Base-by-base conservation (phyloP, 2,888 invertebrate genomes). In the Archaeoteleia sp. region DNA sequence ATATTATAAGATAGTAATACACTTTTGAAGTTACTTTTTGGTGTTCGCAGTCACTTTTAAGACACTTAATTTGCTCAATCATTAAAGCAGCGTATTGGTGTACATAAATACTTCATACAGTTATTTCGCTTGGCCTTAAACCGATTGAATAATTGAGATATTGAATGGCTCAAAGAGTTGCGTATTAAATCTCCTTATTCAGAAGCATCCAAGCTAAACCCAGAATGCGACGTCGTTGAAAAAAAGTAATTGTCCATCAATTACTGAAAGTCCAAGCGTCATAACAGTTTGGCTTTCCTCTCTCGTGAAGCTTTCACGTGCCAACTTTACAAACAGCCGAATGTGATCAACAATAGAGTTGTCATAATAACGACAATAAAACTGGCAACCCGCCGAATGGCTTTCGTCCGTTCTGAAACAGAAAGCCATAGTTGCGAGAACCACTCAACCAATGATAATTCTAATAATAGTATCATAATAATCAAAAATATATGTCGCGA, bases 201-300 rank as follows among this genome's bases (percentile, higher is more conserved):
- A 39, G 29, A 51, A 29, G 46, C 58, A 54, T 12, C 29, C 48
- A 17, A 67, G 54, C 48, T 35, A 35, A n/a, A n/a, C n/a, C n/a
- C n/a, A 53, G 60, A 53, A 60, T 57, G 37, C 25, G 40, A n/a
- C 51, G 17, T 25, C 42, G 37, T 6, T 45, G 23, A 51, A 61
- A 67, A 57, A 60, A 48, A n/a, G 13, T 32, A 46, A 67, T 60
- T 3, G 29, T 17, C 14, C 23, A 25, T 7, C 9, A n/a, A 37
- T 7, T 10, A 14, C 12, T 42, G 40, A 48, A 62, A 58, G 58
- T 62, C 55, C 53, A 45, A 67, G 67, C 68, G 71, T 65, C 67
- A 72, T 73, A 73, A 74, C 70, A 71, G 72, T 74, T 74, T 74
- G 73, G 72, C 72, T 74, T 70, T 70, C 67, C 71, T 74, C 68